Base-by-base conservation (phyloP, 2,888 invertebrate genomes). In the Stenichneumon culpator region DNA sequence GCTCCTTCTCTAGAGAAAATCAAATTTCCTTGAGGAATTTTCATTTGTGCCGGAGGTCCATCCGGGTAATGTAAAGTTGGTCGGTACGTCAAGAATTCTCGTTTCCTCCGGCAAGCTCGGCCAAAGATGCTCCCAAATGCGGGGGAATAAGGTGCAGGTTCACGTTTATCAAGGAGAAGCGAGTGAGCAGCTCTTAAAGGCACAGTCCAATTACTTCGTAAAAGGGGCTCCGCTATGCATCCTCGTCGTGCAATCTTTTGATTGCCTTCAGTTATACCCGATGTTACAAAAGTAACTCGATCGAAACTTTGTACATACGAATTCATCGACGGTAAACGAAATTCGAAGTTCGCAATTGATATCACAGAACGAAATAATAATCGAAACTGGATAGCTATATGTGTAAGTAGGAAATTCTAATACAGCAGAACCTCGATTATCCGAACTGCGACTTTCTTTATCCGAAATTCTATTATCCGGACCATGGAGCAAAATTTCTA, bases 151-250 rank as follows among this genome's bases (percentile, higher is more conserved):
- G 73, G 19, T 65, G 39, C 28, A 54, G 19, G 65, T 22, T 47
- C 60, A 11, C 44, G 72, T 54, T 19, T 67, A 9, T 39, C 16
- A 28, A 16, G 47, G 65, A 32, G n/a, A 70, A 75, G 44, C 54
- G 57, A 67, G 47, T 78, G 67, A 60, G 54, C 44, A 39, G 16
- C 72, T 78, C 36, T 54, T 32, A 44, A 54, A 82, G 44, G 82
- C 65, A 70, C 70, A 39, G 16, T 79, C 74, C 69, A 83, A 83
- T 83, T 83, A 83, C 60, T 70, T 60, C 79, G 63, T 75, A 73
- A 63, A 54, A 39, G 65, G 65, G 36, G 16, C 65, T 67, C 57
- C 67, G 57, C 52, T 7, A 32, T 69, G 11, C n/a, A 14, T 14
- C 50, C 9, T 36, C 47, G 22, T 54, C 67, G 36, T 36, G 36